Evolutionary conservation across 23 tunicate species (phyloP), one percentile per base, ranked within the genome.

Genomic region (Trididemnum miniatum): DNA sequence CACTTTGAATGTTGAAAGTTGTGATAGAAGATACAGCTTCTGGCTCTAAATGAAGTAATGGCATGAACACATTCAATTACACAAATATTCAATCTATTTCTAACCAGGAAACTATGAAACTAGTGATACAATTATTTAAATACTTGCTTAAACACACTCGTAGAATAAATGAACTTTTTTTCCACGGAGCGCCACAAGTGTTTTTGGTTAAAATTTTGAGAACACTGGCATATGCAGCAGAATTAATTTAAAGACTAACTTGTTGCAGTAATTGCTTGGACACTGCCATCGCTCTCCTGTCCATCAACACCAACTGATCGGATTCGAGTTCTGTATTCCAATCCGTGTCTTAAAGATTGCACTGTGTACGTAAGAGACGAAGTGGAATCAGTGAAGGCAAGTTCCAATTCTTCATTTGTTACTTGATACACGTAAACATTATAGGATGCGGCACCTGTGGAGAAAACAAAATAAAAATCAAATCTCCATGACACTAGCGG

Each of bases 311-410:
- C 89, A 15, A 80, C 65, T n/a, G 88, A 57, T 37, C 30, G 23
- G 22, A 90, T 84, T 3, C 50, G 57, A 1, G 83, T 31, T 15
- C 18, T 5, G 65, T 90, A 90, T 25, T 37, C 78, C 0, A 71
- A 80, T 0, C 96, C 96, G 22, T 89, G 89, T 23, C 63, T 20
- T 40, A 85, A 73, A 26, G 59, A 60, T 57, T 51, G 31, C 20
- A 73, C 86, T 24, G 77, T 54, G 60, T 22, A 37, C 20, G 72
- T 51, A 31, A 69, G 34, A 1, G 20, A 2, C 23, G 67, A 1
- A 22, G 37, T 2, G 28, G 82, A 73, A 4, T 33, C 75, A 7
- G 27, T 1, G 5, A 59, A 37, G 2, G 9, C 9, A 2, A 37
- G 2, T 26, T 22, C 20, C 7, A 15, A 28, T 5, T 2, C 29